Base-by-base conservation (phyloP, 2,797 vertebrate species). In the Falco columbarius region DNA sequence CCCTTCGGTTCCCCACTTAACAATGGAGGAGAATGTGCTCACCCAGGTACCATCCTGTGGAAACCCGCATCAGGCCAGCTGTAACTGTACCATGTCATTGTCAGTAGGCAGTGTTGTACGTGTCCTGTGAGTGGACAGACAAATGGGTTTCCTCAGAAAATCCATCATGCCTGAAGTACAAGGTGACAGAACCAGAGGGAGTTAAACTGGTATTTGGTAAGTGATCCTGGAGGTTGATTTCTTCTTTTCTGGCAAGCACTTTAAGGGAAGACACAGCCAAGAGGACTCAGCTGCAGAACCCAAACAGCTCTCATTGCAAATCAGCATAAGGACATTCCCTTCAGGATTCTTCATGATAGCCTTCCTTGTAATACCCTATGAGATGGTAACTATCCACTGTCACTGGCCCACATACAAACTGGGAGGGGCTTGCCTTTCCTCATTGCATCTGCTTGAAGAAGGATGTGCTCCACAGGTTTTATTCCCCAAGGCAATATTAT, bases 71-170 rank as follows among this genome's bases (percentile, higher is more conserved):
- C 4, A 17, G 84, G 66, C 27, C 44, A 66, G 30, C 44, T 93
- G 54, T 68, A 65, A n/a, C 42, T 34, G 2, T 27, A 72, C 22
- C 2, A 10, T 3, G 0, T 32, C 34, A 12, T 9, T 3, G 0
- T 34, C 34, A 12, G 5, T 44, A 58, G 52, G 30, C 46, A n/a
- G 19, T 27, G 29, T 32, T 77, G 27, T 73, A 0, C 47, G 16
- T 26, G 29, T 84, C 81, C 56, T 54, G 5, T 30, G 77, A 80
- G 47, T 15, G n/a, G 46, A 76, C 38, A 82, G 77, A 38, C 24
- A 82, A 71, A 80, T 27, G 30, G 23, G 12, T 74, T 86, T 88
- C 54, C 40, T 42, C 12, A 61, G 36, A 61, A 91, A 82, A 82
- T 76, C 32, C 40, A 7, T 80, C 32, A 4, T 42, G 26, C 27